Conservation (phyloP, 2,113 vertebrate species). For the Strix aluco region DNA sequence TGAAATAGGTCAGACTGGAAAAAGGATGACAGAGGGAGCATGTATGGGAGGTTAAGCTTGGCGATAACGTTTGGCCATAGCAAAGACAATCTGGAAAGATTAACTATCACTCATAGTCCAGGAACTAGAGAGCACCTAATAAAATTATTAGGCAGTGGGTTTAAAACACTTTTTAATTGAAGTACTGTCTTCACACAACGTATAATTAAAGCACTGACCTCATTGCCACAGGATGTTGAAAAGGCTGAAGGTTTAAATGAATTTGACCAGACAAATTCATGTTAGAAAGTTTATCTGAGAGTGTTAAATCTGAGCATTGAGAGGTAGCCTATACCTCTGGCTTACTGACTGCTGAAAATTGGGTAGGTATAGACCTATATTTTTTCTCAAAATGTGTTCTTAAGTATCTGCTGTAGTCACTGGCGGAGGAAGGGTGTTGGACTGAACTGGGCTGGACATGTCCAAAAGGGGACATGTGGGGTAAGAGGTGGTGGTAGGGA, state of each 20-base stretch:
- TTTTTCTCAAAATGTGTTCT: background rate
- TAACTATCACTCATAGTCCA: background rate
- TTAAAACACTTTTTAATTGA: background rate
- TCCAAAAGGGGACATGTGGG: background rate
- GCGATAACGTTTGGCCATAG: background rate
- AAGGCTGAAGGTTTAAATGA: background rate
- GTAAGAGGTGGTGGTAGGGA: background rate
- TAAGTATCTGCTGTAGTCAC: background rate
- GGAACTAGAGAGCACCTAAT: background rate
- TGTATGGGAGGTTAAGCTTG: accelerated
- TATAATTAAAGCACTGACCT: background rate
- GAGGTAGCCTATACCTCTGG: background rate
- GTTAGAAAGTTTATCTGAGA: background rate
- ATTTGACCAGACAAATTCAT: background rate
- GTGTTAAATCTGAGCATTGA: background rate
- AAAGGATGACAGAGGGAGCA: background rate
- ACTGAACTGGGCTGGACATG: background rate
- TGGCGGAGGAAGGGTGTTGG: background rate
- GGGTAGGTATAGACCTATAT: background rate
- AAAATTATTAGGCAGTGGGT: background rate
- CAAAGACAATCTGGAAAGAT: background rate
- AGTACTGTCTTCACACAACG: background rate
- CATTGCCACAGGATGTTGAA: background rate
- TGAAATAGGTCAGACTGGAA: background rate
- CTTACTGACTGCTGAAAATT: background rate